Evolutionary conservation across 2,888 invertebrate species (phyloP).

Genomic region (Unio pictorum): DNA sequence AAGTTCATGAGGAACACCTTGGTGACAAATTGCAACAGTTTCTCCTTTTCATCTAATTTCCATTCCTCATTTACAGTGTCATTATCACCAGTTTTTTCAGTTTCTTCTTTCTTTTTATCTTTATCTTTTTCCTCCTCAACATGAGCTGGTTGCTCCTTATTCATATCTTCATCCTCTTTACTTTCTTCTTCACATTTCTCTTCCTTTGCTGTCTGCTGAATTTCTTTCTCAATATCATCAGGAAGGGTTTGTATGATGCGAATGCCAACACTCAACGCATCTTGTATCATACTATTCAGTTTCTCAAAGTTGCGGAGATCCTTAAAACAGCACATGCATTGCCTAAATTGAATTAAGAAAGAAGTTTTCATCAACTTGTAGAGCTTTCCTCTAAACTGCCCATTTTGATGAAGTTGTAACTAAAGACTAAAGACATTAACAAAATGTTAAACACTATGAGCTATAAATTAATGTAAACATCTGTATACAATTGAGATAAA

Average conservation of each 20-base stretch:
- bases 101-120: conserved; percentile 21
- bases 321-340: conserved; percentile 95
- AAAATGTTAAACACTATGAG: too few relatives aligned
- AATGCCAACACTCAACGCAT: conserved; percentile 86
- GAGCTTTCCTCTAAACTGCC: too few relatives aligned
- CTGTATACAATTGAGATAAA: too few relatives aligned
- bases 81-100: conserved; percentile 27
- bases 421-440: too few relatives aligned
- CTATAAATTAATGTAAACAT: too few relatives aligned
- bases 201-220: conserved; percentile 25
- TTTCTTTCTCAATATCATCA: conserved; percentile 50
- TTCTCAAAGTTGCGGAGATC: conserved; percentile 93
- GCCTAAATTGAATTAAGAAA: conserved; percentile 76
- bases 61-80: conserved; percentile 72
- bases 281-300: conserved; percentile 90
- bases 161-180: conserved; percentile 21
- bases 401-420: too few relatives aligned
- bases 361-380: neutral
- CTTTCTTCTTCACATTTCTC: conserved; percentile 22
- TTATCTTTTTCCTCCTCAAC: conserved; percentile 5
- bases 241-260: conserved; percentile 78
- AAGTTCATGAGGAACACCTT: conserved; percentile 92
- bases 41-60: conserved; percentile 89
- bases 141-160: conserved; percentile 44
- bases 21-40: conserved; percentile 88